These are phyloP conservation scores for Heliopora coerulea DNA, from an alignment of 92 coral and sea anemone species.

Conservation along the genomic window DNA sequence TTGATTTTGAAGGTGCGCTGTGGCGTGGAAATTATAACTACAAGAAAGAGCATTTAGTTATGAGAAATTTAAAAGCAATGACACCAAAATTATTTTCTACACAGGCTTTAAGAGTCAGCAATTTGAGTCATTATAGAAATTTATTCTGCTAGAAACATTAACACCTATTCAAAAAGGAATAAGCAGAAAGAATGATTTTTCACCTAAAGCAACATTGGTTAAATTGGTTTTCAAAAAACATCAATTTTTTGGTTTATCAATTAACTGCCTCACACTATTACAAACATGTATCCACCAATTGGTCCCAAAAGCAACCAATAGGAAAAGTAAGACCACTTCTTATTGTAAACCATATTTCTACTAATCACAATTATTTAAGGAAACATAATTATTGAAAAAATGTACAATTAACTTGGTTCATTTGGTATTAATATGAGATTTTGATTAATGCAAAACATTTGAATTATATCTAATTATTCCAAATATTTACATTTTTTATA, in stretches of 20 bases:
- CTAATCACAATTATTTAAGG: not conserved
- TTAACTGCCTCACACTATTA: too few species aligned
- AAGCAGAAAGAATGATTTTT: slow-evolving; percentile 17
- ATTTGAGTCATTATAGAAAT: slow-evolving; percentile 11
- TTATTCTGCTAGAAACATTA: slow-evolving; percentile 13
- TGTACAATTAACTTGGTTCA: too few species aligned
- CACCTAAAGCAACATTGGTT: too few species aligned
- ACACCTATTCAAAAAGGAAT: slow-evolving; percentile 17
- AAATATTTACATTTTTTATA: not conserved
- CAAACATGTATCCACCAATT: slow-evolving; percentile 25
- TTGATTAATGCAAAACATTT: too few species aligned
- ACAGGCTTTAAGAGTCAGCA: slow-evolving; percentile 4
- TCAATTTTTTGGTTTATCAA: too few species aligned
- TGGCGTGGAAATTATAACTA: not conserved
- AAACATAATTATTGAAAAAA: too few species aligned
- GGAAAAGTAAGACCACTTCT: not conserved
- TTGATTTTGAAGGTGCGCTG: not conserved
- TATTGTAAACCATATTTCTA: not conserved
- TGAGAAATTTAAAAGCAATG: slow-evolving; percentile 1
- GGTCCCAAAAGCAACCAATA: not conserved
- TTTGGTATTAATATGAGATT: too few species aligned
- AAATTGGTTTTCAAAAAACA: too few species aligned
- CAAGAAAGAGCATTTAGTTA: slow-evolving; percentile 14
- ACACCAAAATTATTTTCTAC: slow-evolving; percentile 23
- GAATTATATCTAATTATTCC: too few species aligned